Evolutionary conservation across 2,888 invertebrate species (phyloP), one percentile per base, ranked within the genome.

Genomic region (Cylloceria caligata): DNA sequence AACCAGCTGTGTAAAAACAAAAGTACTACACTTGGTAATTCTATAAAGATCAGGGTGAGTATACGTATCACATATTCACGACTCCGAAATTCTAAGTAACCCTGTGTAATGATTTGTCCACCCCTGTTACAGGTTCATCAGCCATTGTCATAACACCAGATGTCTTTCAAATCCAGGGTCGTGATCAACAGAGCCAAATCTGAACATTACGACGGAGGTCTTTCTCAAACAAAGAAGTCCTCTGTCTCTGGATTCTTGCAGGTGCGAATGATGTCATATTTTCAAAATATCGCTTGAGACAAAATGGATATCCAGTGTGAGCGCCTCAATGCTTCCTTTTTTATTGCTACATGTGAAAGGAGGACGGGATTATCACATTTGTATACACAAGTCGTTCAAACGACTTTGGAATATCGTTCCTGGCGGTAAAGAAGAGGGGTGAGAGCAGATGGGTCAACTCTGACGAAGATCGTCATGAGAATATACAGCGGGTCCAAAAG

Each of bases 371-470:
- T 27, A 47, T 19, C 11, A 9, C 65, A 45, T 30, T 27, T 30
- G 62, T 42, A 24, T 16, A 42, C 21, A 7, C 11, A 52, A 13
- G 49, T 49, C 4, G 47, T 34, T 11, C 11, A 6, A 21, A 52
- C 4, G 69, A 55, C 36, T 55, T 39, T 36, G 24, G 21, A 69
- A 34, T 64, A 45, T 64, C 16, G 24, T 49, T 60, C 42, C n/a
- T 21, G 4, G 39, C 42, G 9, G 19, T 11, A 57, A 3, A 42
- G 42, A 42, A 77, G 24, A 36, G 55, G 42, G 45, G n/a, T 34
- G 49, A 52, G 49, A 68, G 77, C 81, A 78, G 78, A 69, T 78
- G 77, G 39, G 69, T 74, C 36, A 45, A 24, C 21, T 65, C 52
- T 60, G 60, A 24, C 42, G 52, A 65, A 55, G 57, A 67, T 60